phyloP scores from a whole-genome alignment of 2,113 vertebrate species.

The Buteo buteo region DNA sequence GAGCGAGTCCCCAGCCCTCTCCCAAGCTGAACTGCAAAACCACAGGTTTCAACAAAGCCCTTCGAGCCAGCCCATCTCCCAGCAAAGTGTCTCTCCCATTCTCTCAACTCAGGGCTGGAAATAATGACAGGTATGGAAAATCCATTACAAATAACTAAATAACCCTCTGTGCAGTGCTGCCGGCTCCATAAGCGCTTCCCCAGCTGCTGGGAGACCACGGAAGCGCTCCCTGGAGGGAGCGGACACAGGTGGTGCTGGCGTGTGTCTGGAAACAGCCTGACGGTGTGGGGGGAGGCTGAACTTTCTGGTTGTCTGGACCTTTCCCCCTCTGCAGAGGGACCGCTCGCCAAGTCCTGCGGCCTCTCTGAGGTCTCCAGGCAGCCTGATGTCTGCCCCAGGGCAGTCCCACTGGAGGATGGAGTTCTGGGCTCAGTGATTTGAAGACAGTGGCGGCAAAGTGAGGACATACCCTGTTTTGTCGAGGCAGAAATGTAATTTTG shows the following conservation, averaged over 20 bases:
- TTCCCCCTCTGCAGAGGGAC: not conserved
- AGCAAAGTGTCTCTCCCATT: not conserved
- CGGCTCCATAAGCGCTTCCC: not conserved
- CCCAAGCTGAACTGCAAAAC: not conserved
- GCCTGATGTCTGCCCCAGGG: rapidly evolving
- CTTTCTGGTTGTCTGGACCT: not conserved
- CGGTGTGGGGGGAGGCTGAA: not conserved
- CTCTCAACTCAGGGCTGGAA: not conserved
- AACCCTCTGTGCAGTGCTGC: not conserved
- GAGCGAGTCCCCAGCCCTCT: not conserved
- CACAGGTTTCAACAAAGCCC: not conserved
- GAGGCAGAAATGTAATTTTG: not conserved
- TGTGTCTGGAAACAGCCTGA: not conserved
- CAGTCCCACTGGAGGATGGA: not conserved
- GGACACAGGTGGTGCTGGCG: not conserved
- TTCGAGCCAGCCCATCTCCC: not conserved
- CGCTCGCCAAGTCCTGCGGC: not conserved
- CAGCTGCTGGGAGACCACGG: not conserved
- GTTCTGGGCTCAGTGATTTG: not conserved
- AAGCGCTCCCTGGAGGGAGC: not conserved
- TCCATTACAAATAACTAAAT: not conserved
- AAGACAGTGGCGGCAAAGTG: not conserved
- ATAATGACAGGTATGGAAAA: not conserved
- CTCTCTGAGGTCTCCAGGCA: not conserved
- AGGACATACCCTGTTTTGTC: not conserved